phyloP scores from a whole-genome alignment of 2,888 invertebrate genomes.

The Holacanthella duospinosa region DNA sequence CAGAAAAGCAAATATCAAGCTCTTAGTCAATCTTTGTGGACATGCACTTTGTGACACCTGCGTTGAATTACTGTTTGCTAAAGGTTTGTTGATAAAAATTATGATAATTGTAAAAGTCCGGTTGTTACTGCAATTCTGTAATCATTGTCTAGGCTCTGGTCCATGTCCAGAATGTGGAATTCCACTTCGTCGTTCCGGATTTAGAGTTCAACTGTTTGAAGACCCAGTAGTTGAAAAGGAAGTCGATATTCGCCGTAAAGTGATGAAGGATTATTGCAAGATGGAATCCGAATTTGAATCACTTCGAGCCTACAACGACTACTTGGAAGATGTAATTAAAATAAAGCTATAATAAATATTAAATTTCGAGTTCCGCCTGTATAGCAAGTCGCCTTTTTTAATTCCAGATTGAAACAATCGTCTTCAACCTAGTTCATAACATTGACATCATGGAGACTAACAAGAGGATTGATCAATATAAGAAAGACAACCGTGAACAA shows the following conservation, averaged over 20 bases:
- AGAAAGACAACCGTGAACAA: constrained; percentile 71
- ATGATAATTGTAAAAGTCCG: neutral
- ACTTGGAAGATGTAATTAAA: constrained; percentile 78
- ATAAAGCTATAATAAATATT: neutral
- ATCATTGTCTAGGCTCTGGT: constrained; percentile 60
- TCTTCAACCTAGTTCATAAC: constrained; percentile 81
- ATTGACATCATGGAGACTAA: constrained; percentile 80
- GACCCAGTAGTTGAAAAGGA: constrained; percentile 95
- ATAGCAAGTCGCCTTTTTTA: constrained; percentile 5
- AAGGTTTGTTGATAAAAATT: constrained; percentile 54
- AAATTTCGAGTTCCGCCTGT: no score
- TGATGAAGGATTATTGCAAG: constrained; percentile 84
- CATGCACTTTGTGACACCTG: constrained; percentile 96
- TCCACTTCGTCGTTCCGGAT: constrained; percentile 75
- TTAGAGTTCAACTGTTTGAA: constrained; percentile 89
- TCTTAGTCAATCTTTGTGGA: constrained; percentile 97
- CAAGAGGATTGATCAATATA: constrained; percentile 80
- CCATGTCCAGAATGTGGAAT: constrained; percentile 89
- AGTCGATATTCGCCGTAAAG: constrained; percentile 80
- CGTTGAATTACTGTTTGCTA: constrained; percentile 87
- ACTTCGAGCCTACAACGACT: constrained; percentile 82
- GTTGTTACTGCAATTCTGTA: no score
- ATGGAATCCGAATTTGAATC: constrained; percentile 84
- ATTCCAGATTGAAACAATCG: constrained; percentile 65
- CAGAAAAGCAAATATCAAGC: constrained; percentile 86